Base-by-base conservation (phyloP, 2,113 vertebrate species). In the Myxocyprinus asiaticus region DNA sequence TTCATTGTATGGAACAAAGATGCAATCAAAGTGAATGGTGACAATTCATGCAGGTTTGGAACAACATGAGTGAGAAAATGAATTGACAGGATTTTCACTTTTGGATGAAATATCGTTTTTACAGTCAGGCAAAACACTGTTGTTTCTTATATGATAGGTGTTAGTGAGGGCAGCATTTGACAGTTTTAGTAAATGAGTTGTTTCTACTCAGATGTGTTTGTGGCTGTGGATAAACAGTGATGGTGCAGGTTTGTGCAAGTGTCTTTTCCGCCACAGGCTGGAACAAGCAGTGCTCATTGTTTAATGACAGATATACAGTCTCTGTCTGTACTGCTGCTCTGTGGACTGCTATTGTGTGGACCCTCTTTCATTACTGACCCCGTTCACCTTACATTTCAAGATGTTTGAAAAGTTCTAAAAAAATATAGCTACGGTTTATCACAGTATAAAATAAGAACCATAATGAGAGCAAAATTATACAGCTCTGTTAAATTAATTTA, bases 281-380 rank as follows among this genome's bases (percentile, higher is more conserved):
- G 72, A 63, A 75, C 72, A 75, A 63, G 45, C 72, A 43, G 59
- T 11, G 5, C 17, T 75, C 59, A 63, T 75, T 75, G 72, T 75
- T 63, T 63, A 9, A 51, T 42, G 72, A 63, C 22, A 63, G 56
- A 75, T 75, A 63, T 63, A 51, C 72, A 63, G 58, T 42, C 72
- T 43, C 11, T 9, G 55, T 6, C 70, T 59, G 70, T 22, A 9
- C 55, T 15, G 45, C 55, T 45, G 71, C 15, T 17, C 4, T 62
- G 45, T 50, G 45, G 9, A 2, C 42, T 43, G 4, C 69, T 59
- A 59, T 72, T 59, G 43, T 59, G 4, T 5, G n/a, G 17, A 75
- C 8, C 55, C 43, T n/a, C 43, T 73, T 73, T 75, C 47, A 63
- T n/a, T 42, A 63, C 59, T 50, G 72, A 63, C 59, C 59, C 17